These are phyloP conservation scores for Diaprepes abbreviatus DNA, from an alignment of 2,888 invertebrate genomes.

Conservation along the genomic window DNA sequence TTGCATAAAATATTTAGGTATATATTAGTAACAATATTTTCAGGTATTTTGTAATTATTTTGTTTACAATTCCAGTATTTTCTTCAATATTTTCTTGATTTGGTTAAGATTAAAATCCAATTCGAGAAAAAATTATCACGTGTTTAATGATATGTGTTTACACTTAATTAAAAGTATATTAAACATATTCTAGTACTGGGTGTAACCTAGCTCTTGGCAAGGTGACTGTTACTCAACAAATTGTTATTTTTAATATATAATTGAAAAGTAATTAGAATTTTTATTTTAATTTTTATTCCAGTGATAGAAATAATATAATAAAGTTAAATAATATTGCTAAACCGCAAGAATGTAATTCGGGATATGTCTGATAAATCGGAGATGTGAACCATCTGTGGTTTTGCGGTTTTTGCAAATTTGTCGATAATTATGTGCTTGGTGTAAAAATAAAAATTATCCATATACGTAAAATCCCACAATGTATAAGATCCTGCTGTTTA, in stretches of 20 bases:
- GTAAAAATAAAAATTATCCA: neutral
- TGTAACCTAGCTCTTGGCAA: neutral
- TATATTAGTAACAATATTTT: too few species aligned
- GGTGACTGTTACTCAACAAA: constrained; percentile 1
- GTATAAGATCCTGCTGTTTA: too few species aligned
- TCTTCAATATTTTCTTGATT: too few species aligned
- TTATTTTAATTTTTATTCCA: too few species aligned
- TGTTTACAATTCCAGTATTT: too few species aligned
- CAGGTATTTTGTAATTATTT: too few species aligned
- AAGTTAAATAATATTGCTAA: neutral
- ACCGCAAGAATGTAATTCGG: neutral
- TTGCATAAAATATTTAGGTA: too few species aligned
- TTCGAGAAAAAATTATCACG: neutral
- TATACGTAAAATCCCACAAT: too few species aligned
- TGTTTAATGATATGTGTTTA: neutral
- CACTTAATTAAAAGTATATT: neutral
- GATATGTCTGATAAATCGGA: neutral
- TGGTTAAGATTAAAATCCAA: too few species aligned
- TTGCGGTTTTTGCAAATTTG: neutral
- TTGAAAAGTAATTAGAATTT: neutral
- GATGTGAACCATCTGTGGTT: neutral
- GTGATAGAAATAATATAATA: too few species aligned
- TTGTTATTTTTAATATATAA: constrained; percentile 5
- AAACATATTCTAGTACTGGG: neutral
- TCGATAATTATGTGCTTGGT: neutral